Conservation (phyloP, 1,140 invertebrate genomes). For the Drosophila auraria region DNA sequence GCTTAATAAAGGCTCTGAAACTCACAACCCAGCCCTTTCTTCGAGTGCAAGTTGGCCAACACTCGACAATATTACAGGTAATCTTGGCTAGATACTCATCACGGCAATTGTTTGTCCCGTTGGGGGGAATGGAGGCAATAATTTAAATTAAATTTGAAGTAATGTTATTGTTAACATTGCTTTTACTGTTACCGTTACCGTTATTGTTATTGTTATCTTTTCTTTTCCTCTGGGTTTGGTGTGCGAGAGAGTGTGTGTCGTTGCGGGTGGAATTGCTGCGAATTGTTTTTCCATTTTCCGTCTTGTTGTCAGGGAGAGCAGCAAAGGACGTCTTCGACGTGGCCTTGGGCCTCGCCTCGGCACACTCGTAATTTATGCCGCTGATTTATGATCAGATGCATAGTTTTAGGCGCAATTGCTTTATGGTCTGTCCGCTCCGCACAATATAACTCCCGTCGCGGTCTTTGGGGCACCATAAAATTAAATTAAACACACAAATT, state of each 20-base stretch:
- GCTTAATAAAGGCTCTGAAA: too few relatives aligned
- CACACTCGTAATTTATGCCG: slow-evolving; percentile 60
- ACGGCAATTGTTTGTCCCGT: slow-evolving; percentile 62
- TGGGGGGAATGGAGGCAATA: slow-evolving; percentile 51
- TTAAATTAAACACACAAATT: slow-evolving; percentile 83
- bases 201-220: slow-evolving; percentile 75
- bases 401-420: slow-evolving; percentile 74
- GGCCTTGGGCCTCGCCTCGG: slow-evolving; percentile 10
- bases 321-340: slow-evolving; percentile 5
- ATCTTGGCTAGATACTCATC: slow-evolving; percentile 72
- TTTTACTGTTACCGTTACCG: slow-evolving; percentile 67
- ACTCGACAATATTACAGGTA: slow-evolving; percentile 66
- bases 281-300: slow-evolving; percentile 76
- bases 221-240: slow-evolving; percentile 28
- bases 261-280: slow-evolving; percentile 18
- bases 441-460: slow-evolving; percentile 14
- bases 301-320: slow-evolving; percentile 22
- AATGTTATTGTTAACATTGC: slow-evolving; percentile 79
- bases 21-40: neutral
- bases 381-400: slow-evolving; percentile 77
- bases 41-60: slow-evolving; percentile 44
- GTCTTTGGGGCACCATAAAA: slow-evolving; percentile 78
- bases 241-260: neutral
- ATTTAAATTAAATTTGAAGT: slow-evolving; percentile 83
- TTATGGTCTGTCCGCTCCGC: slow-evolving; percentile 33